Conservation (phyloP, 2,113 vertebrate genomes). For the Cathartes aura region DNA sequence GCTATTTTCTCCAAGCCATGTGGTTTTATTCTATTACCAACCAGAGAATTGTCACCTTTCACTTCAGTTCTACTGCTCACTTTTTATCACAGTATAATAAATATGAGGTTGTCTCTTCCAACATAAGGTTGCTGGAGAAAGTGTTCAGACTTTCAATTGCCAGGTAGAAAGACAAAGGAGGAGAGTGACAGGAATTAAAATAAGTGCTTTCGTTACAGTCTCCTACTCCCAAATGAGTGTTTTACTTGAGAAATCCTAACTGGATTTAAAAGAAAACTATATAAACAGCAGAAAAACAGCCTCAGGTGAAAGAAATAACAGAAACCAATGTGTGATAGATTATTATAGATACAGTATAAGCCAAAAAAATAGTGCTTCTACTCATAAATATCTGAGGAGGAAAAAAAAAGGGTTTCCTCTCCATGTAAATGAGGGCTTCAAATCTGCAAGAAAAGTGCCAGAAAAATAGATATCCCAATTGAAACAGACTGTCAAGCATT, state of each 20-base stretch:
- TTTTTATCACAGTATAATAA: neutral
- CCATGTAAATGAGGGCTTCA: neutral
- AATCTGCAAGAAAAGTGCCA: neutral
- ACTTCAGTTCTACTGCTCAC: neutral
- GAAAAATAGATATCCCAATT: neutral
- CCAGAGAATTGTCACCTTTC: constrained; percentile 18
- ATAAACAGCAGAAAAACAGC: neutral
- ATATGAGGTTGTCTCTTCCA: neutral
- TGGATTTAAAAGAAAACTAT: neutral
- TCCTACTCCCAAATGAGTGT: neutral
- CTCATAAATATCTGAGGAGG: neutral
- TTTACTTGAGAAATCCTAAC: constrained; percentile 5
- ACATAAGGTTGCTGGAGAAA: neutral
- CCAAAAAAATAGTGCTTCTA: neutral
- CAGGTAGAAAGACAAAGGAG: constrained; percentile 33
- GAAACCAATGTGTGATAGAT: neutral
- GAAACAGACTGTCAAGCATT: constrained; percentile 3
- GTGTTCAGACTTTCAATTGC: constrained; percentile 7
- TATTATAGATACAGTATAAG: neutral
- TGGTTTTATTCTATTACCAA: constrained; percentile 4
- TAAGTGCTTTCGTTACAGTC: constrained; percentile 1
- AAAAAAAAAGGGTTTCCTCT: neutral
- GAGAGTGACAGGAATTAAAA: constrained; percentile 27
- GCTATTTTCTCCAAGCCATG: neutral
- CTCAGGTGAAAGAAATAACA: neutral